phyloP scores from a whole-genome alignment of 2,113 vertebrate species.

The Elachura formosa region DNA sequence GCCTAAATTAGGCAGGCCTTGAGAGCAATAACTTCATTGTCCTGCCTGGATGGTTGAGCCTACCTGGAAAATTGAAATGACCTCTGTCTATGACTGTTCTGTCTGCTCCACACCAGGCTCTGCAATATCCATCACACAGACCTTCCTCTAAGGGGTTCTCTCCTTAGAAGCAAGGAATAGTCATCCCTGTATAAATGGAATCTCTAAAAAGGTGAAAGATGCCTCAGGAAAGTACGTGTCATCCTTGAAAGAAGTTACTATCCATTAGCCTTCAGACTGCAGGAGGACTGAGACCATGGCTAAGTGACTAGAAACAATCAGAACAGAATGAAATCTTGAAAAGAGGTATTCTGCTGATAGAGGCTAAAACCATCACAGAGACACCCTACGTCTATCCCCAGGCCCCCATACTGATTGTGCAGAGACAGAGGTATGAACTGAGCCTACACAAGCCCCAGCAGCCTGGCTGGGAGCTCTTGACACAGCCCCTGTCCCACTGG shows the following conservation, averaged over 20 bases:
- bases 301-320: neutral
- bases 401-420: no score
- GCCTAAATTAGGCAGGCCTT: neutral
- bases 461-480: neutral
- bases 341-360: neutral
- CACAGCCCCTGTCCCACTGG: rapidly evolving
- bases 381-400: neutral
- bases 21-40: neutral
- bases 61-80: neutral
- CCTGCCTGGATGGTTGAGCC: neutral
- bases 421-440: neutral
- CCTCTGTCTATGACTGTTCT: neutral
- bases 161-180: neutral
- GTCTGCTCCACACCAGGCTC: neutral
- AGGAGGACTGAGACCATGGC: neutral
- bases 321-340: neutral
- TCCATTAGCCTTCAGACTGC: neutral
- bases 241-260: neutral
- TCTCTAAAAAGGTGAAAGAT: neutral
- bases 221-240: neutral
- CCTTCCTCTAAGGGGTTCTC: neutral
- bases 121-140: neutral
- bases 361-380: neutral
- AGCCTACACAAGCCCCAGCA: neutral
- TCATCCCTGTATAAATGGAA: neutral